Evolutionary conservation across 2,797 vertebrate species (phyloP), one percentile per base, ranked within the genome.

Genomic region (Pseudochirops corinnae): DNA sequence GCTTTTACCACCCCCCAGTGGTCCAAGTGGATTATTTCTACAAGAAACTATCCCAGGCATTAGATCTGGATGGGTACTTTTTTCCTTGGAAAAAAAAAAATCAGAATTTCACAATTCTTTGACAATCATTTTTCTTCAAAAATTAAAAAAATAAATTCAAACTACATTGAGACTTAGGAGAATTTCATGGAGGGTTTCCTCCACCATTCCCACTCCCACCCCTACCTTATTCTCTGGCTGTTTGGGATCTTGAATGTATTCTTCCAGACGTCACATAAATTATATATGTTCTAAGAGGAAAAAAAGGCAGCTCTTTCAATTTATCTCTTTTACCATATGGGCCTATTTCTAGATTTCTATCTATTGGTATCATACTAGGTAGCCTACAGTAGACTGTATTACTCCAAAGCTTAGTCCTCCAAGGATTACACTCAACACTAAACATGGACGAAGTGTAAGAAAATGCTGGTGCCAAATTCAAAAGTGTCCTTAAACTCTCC

Each of bases 1-100:
- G 62, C 31, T 92, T 95, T 93, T 97, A 90, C 95, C 95, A 96
- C 97, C 97, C 95, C 94, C 97, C 52, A 95, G 97, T 94, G 96
- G 97, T 90, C 53, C 5, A 56, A 39, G 10, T 33, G 33, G 21
- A 28, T 46, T 55, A 55, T 97, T 93, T 96, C 58, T 21, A 91
- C 55, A 52, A 13, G 52, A 82, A 91, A 94, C 52, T 39, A 74
- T 46, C 67, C 57, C 33, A 92, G 39, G 29, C 5, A 90, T 0
- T 91, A 46, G 94, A 4, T 56, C n/a, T 56, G 39, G 60, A 67
- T n/a, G 52, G n/a, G 90, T 6, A 31, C 94, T 93, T 92, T 90
- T 56, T 95, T 52, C 56, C 55, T n/a, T 9, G 52, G 90, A 95
- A 9, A 39, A 93, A 90, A 91, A 74, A 93, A 93, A 31, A 93